phyloP scores from a whole-genome alignment of 2,113 vertebrate species.

The Entomyzon cyanotis region DNA sequence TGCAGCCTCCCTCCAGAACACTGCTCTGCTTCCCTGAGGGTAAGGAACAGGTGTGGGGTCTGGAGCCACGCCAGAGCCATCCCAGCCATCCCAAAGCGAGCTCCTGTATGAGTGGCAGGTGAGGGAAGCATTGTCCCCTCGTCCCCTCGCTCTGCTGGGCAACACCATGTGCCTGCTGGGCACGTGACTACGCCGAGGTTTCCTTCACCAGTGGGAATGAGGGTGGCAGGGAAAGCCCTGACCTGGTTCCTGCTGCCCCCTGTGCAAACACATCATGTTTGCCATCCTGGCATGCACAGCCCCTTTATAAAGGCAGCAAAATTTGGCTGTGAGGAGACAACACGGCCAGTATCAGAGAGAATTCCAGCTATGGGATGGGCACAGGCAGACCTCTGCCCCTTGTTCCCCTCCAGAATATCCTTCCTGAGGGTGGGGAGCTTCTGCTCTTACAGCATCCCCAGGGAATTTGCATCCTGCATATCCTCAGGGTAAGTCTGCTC shows the following conservation, averaged over 20 bases:
- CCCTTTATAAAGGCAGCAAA: neutral
- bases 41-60: accelerated
- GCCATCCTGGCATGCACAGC: neutral
- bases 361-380: neutral
- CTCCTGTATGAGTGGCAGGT: neutral
- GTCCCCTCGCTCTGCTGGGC: neutral
- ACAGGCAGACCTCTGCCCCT: neutral
- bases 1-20: neutral
- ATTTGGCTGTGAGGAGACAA: neutral
- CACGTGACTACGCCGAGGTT: accelerated
- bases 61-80: neutral
- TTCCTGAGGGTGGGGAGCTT: neutral
- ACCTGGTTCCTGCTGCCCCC: neutral
- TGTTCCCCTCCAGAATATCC: neutral
- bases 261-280: neutral
- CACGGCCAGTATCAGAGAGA: neutral
- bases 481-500: neutral
- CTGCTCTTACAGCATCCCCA: neutral
- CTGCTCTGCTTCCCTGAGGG: accelerated
- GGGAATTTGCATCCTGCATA: neutral
- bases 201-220: accelerated
- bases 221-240: neutral
- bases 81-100: neutral
- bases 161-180: neutral
- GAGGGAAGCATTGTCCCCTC: accelerated